A percentile compares a stretch with the other conserved stretches of the same genome.
phyloP scores from a whole-genome alignment of 2,113 vertebrate genomes.

The Myodes glareolus region DNA sequence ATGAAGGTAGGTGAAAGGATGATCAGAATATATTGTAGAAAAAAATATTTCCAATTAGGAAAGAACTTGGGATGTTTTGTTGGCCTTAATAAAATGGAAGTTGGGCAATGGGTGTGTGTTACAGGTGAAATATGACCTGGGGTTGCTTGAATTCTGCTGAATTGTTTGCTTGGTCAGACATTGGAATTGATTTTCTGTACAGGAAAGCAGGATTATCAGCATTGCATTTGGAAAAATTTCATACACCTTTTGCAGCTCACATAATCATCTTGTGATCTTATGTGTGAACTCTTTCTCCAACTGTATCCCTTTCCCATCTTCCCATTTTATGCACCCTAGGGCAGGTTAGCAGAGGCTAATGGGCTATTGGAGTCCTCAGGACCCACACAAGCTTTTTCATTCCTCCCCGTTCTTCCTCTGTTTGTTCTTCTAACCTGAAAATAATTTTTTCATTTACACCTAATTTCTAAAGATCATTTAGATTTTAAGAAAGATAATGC shows the following conservation, averaged over 20 bases:
- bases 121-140: not conserved
- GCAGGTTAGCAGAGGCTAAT: rapidly evolving
- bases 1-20: not conserved
- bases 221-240: not conserved
- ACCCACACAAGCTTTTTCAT: not conserved
- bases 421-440: not conserved
- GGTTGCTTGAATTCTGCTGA: not conserved
- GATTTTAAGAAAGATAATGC: not conserved
- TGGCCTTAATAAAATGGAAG: not conserved
- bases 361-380: too few relatives aligned
- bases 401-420: not conserved
- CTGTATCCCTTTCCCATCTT: not conserved
- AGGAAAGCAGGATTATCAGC: not conserved
- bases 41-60: not conserved
- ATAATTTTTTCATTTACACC: not conserved
- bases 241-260: not conserved
- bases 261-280: not conserved
- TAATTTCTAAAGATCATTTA: not conserved
- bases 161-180: not conserved
- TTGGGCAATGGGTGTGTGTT: not conserved
- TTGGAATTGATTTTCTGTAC: not conserved
- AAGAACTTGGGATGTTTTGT: not conserved
- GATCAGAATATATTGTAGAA: not conserved
- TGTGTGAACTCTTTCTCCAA: not conserved
- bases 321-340: too few relatives aligned